A percentile compares a stretch with the other conserved stretches of the same genome.
phyloP scores from a whole-genome alignment of 1,140 invertebrate species.

The Nasonia giraulti region DNA sequence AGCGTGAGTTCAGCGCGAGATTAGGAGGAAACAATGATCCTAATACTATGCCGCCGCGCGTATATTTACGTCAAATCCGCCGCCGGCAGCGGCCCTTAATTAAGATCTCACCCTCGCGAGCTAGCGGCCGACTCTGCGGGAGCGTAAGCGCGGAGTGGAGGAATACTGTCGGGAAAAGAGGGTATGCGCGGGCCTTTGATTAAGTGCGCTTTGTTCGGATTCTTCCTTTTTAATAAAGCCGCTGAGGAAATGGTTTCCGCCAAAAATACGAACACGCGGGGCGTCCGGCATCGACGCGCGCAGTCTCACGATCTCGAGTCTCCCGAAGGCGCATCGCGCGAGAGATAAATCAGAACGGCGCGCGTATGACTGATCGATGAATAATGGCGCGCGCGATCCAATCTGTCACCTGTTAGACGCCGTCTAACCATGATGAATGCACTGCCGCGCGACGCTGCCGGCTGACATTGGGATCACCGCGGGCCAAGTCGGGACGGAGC shows the following conservation, averaged over 20 bases:
- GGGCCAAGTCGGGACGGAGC: neutral
- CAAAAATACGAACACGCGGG: too few species aligned
- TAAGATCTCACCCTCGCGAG: conserved; percentile 39
- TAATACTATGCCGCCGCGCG: neutral
- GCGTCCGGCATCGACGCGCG: too few species aligned
- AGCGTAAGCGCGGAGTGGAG: too few species aligned
- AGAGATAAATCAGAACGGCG: conserved; percentile 54
- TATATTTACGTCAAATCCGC: conserved; percentile 37
- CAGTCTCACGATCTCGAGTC: too few species aligned
- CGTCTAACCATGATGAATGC: conserved; percentile 62
- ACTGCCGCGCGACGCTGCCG: neutral
- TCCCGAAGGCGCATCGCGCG: too few species aligned
- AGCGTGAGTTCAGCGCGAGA: conserved; percentile 20
- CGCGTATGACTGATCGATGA: conserved; percentile 58
- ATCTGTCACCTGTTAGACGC: conserved; percentile 61
- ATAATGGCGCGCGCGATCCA: conserved; percentile 60
- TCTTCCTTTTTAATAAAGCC: neutral
- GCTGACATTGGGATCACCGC: conserved; percentile 6
- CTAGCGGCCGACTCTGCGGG: neutral
- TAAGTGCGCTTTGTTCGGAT: conserved; percentile 7
- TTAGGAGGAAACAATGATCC: conserved; percentile 36
- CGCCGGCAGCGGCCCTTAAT: neutral
- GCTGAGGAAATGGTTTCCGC: neutral
- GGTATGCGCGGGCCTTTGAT: conserved; percentile 3
- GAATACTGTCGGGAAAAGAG: neutral